These are phyloP conservation scores for Eupleurogrammus muticus DNA, from an alignment of 2,797 vertebrate genomes.

Conservation along the genomic window DNA sequence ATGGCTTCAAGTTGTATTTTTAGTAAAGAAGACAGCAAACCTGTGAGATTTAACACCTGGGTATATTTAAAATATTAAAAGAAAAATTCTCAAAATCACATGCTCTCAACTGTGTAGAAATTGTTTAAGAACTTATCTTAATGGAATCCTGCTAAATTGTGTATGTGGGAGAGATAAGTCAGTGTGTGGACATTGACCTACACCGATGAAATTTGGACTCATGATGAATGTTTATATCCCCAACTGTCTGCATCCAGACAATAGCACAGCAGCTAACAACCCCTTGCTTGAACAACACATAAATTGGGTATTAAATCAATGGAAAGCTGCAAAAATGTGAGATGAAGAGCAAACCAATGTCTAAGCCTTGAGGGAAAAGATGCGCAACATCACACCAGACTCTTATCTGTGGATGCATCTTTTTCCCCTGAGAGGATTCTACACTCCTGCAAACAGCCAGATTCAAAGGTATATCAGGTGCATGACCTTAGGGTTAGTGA, in stretches of 20 bases:
- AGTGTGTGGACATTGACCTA: slow-evolving; percentile 13
- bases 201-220: slow-evolving; percentile 41
- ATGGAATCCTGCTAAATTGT: slow-evolving; percentile 32
- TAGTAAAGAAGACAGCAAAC: background rate
- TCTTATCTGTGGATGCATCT: slow-evolving; percentile 80
- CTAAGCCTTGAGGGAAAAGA: slow-evolving; percentile 79
- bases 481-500: slow-evolving; percentile 80
- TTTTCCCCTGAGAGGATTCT: slow-evolving; percentile 78
- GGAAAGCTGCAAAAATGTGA: slow-evolving; percentile 66
- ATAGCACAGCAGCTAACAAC: slow-evolving; percentile 30
- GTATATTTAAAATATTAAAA: background rate
- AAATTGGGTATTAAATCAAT: slow-evolving; percentile 67
- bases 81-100: background rate
- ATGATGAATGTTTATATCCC: slow-evolving; percentile 23
- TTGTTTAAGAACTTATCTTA: slow-evolving; percentile 21
- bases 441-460: slow-evolving; percentile 78
- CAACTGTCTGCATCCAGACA: slow-evolving; percentile 38
- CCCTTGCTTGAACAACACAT: slow-evolving; percentile 43
- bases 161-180: slow-evolving; percentile 7
- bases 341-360: slow-evolving; percentile 74
- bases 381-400: slow-evolving; percentile 79
- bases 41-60: background rate
- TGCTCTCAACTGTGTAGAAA: background rate
- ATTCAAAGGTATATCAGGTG: slow-evolving; percentile 86
- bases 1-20: background rate